Evolutionary conservation across 2,888 invertebrate genomes (phyloP).

Genomic region (Diarsia rubi): DNA sequence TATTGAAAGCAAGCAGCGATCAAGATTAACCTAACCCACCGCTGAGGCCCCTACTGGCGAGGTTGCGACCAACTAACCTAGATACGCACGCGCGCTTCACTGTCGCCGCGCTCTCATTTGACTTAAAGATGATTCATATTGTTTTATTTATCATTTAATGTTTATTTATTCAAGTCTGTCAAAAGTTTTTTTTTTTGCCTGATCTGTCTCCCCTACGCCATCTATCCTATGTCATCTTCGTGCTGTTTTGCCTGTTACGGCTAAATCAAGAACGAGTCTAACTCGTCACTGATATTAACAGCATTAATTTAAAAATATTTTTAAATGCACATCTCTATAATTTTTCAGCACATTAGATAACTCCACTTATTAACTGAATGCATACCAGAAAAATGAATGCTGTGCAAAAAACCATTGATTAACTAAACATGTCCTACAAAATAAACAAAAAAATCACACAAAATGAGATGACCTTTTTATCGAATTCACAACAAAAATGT

Average conservation of each 20-base stretch:
- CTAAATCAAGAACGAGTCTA: neutral
- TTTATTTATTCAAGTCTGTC: constrained; percentile 6
- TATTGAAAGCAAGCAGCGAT: constrained; percentile 52
- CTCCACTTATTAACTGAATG: too few relatives aligned
- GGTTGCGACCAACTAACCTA: constrained; percentile 69
- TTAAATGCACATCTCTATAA: too few relatives aligned
- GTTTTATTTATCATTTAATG: constrained; percentile 58
- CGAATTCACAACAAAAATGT: too few relatives aligned
- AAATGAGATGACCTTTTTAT: too few relatives aligned
- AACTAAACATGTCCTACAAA: too few relatives aligned
- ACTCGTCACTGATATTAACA: neutral
- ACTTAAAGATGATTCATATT: constrained; percentile 61
- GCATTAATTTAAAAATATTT: neutral
- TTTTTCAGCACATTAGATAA: too few relatives aligned
- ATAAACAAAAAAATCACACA: too few relatives aligned
- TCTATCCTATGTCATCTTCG: neutral
- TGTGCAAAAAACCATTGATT: too few relatives aligned
- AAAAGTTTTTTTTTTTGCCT: neutral
- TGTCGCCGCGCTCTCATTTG: constrained; percentile 68
- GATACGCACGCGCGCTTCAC: constrained; percentile 66
- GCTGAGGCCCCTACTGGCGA: constrained; percentile 66
- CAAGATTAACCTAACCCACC: constrained; percentile 67
- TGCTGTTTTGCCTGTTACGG: neutral
- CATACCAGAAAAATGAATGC: too few relatives aligned
- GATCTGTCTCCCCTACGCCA: neutral